Evolutionary conservation across 2,113 vertebrate species (phyloP), one percentile per base, ranked within the genome.

Genomic region (Cairina moschata): DNA sequence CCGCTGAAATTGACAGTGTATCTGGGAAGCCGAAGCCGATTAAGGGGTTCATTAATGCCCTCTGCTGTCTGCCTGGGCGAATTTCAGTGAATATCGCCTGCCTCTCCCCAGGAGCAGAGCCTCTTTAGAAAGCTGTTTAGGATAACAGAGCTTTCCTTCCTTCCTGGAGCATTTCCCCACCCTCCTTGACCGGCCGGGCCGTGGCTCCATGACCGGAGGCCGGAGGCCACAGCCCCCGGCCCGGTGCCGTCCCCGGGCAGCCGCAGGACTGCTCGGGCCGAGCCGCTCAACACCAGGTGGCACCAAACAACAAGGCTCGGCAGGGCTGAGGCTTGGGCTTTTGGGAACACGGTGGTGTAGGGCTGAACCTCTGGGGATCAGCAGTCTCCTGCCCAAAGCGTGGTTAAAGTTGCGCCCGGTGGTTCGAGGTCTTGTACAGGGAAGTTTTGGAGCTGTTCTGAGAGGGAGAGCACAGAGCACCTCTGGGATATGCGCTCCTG

Each of bases 251-350:
- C 23, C 50, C 50, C 50, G 23, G 46, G 46, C 50, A 25, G 50
- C 23, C 50, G 23, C 50, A 25, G 23, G 50, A 13, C 23, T 25
- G 50, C 50, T 36, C 50, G 4, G 48, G 12, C 8, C 6, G 59
- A 11, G 1, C 83, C 1, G 9, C 76, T 13, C 8, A 80, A 95
- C 98, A 90, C 95, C 90, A 98, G 98, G 96, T 97, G 98, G 98
- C 97, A 95, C 95, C 93, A 96, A 85, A 97, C 6, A 77, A 97
- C 96, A 76, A 94, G 17, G 38, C 96, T 95, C 83, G 4, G 4
- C 11, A 13, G 10, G 20, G 18, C 2, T 0, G 1, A 1, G 25
- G 15, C 0, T 25, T 16, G 44, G 44, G 5, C 4, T 31, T 4
- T 38, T 13, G 32, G 9, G 32, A 38, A 34, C 21, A 67, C 62